A percentile compares a stretch with the other conserved stretches of the same genome.
Conservation (phyloP, 2,797 vertebrate genomes). For the Rhadinocentrus ornatus region DNA sequence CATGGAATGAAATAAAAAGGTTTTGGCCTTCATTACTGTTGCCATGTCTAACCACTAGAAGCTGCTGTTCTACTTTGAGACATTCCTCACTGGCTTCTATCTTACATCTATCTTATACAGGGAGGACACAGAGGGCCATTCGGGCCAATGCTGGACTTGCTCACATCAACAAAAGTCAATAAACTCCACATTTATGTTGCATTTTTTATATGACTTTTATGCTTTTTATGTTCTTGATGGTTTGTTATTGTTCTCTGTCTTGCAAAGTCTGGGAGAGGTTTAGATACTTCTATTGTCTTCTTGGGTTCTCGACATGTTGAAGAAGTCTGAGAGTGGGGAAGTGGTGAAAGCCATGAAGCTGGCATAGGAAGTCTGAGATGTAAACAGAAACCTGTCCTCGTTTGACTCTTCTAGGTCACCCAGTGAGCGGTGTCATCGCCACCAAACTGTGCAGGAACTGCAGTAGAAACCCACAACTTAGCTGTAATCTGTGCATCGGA, state of each 20-base stretch:
- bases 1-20: too few species aligned
- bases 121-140: too few species aligned
- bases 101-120: too few species aligned
- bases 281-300: background rate
- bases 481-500: slow-evolving; percentile 69
- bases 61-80: background rate
- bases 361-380: slow-evolving; percentile 1
- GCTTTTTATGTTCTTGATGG: too few species aligned
- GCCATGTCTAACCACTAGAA: too few species aligned
- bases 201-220: too few species aligned
- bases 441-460: background rate
- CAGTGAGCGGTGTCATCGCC: slow-evolving; percentile 23
- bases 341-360: background rate
- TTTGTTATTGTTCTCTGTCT: too few species aligned
- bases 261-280: background rate
- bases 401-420: slow-evolving; percentile 35
- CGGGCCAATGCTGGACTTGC: too few species aligned
- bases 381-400: slow-evolving; percentile 41
- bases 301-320: background rate
- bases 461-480: slow-evolving; percentile 4
- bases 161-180: too few species aligned
- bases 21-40: too few species aligned
- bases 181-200: too few species aligned
- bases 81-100: background rate
- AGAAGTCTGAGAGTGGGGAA: background rate